Percentiles rank a stretch among this genome's conserved stretches.
Evolutionary conservation across 2,888 invertebrate species (phyloP).

Genomic region (Phortica magna): DNA sequence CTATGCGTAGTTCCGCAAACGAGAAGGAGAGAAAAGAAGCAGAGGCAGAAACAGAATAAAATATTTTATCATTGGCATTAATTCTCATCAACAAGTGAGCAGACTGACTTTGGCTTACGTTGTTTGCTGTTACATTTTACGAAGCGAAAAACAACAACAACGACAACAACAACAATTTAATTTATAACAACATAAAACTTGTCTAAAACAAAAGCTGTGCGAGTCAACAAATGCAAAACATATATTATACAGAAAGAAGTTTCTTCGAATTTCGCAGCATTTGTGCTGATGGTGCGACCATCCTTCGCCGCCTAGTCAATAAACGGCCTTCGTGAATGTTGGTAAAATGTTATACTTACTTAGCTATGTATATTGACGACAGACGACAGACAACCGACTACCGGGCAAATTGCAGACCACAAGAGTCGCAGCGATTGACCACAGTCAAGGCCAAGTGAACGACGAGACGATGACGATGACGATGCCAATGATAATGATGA

Average conservation of each 20-base stretch:
- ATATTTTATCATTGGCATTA: not conserved
- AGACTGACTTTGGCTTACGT: not conserved
- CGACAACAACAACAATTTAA: not conserved
- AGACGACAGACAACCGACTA: not conserved
- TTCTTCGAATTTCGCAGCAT: slow-evolving; percentile 14
- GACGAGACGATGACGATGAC: no score
- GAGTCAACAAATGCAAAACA: not conserved
- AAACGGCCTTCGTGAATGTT: slow-evolving; percentile 22
- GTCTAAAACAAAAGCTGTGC: slow-evolving; percentile 1
- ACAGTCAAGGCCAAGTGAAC: slow-evolving; percentile 51
- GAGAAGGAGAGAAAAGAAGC: not conserved
- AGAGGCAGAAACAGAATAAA: not conserved
- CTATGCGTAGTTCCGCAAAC: slow-evolving; percentile 36
- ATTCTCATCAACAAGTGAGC: not conserved
- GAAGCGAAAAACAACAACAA: slow-evolving; percentile 4
- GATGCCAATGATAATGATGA: not conserved
- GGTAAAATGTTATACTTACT: slow-evolving; percentile 10
- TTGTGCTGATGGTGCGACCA: not conserved
- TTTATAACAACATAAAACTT: slow-evolving; percentile 8
- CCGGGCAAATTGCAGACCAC: slow-evolving; percentile 27
- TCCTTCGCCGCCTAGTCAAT: slow-evolving; percentile 22
- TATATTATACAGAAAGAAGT: not conserved
- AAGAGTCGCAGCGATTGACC: slow-evolving; percentile 42
- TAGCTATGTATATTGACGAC: not conserved
- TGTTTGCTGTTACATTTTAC: slow-evolving; percentile 9